A percentile compares a stretch with the other conserved stretches of the same genome.
Evolutionary conservation across 2,113 vertebrate genomes (phyloP).

Genomic region (Triplophysa dalaica): DNA sequence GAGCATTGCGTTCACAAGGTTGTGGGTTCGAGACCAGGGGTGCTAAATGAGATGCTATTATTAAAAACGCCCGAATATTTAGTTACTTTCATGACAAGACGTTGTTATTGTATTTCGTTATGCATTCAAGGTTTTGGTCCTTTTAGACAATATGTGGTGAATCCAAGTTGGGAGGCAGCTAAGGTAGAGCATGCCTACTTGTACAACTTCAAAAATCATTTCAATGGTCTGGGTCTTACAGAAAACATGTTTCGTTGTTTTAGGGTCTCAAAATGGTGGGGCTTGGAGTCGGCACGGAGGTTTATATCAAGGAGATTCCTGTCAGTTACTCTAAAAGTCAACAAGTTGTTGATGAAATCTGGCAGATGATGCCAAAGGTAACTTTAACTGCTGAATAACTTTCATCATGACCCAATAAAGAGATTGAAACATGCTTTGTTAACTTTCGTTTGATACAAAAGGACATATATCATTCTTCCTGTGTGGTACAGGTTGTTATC

Average conservation of each 20-base stretch:
- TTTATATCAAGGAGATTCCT: conserved; percentile 74
- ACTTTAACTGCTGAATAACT: conserved; percentile 26
- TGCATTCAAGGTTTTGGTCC: conserved; percentile 78
- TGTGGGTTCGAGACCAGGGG: no score
- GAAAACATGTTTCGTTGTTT: conserved; percentile 6
- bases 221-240: background rate
- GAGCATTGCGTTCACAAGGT: no score
- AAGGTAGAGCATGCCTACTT: conserved; percentile 70
- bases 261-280: conserved; percentile 77
- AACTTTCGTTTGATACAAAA: background rate
- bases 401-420: background rate
- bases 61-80: no score
- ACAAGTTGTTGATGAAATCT: conserved; percentile 72
- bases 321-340: conserved; percentile 78
- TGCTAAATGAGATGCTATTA: no score
- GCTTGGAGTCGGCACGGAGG: conserved; percentile 64
- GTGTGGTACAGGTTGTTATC: conserved; percentile 72
- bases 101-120: background rate
- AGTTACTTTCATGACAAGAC: no score
- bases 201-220: no score
- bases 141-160: conserved; percentile 78
- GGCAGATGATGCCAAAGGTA: conserved; percentile 81
- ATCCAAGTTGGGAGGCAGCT: conserved; percentile 84
- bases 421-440: background rate
- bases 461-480: background rate